Evolutionary conservation across 23 tunicate genomes (phyloP), one percentile per base, ranked within the genome.

Genomic region (Trididemnum clinides): DNA sequence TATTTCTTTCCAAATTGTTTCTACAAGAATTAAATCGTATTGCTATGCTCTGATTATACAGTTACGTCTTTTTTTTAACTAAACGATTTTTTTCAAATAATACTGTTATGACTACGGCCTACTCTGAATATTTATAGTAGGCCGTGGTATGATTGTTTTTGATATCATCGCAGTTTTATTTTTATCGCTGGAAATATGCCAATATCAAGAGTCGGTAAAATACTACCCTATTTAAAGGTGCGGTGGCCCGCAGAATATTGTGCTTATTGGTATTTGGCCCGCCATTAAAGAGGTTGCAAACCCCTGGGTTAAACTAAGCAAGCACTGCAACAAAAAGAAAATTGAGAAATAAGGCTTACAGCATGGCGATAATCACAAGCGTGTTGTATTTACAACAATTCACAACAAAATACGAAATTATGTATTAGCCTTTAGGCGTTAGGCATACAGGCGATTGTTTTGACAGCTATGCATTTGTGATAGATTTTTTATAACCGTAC

Each of bases 231-330:
- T 32, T 70, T 70, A 70, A 70, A 70, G 36, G 36, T 70, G 36
- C 39, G 76, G 57, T 18, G 18, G 39, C 38, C 76, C 39, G 76
- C 12, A 32, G 15, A 5, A 70, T 32, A 10, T 33, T 32, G 76
- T 70, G 38, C 39, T 70, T 70, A 33, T 32, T 35, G 27, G 20
- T 6, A 27, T 33, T 70, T 35, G 76, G 37, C 76, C 76, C 20
- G 37, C 30, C 4, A 7, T 70, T 4, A 32, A 70, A 70, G 30
- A 70, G 76, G 19, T 70, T 70, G 76, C 36, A 70, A 35, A 70
- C 76, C 76, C 76, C 76, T 70, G 76, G n/a, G 28, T 7, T 70
- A 70, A 70, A n/a, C n/a, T n/a, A n/a, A n/a, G n/a, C n/a, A n/a
- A n/a, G n/a, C n/a, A n/a, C n/a, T n/a, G n/a, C n/a, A n/a, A n/a